These are phyloP conservation scores for Mesopsocus fuscifrons DNA, from an alignment of 2,888 invertebrate species.

Conservation along the genomic window DNA sequence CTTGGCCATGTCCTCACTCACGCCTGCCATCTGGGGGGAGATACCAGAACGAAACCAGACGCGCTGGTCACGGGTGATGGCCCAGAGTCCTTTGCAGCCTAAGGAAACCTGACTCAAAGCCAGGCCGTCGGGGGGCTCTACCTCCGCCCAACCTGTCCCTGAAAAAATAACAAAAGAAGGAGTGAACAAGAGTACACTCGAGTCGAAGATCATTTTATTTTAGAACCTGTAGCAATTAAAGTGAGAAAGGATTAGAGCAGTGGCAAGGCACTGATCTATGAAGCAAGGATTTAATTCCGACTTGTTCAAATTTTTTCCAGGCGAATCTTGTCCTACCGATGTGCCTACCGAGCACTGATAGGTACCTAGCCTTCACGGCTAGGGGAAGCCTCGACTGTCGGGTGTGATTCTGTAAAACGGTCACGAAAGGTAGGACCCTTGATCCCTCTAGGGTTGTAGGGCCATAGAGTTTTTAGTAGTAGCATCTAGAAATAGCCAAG, in stretches of 20 bases:
- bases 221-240: too few species aligned
- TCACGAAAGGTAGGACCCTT: neutral
- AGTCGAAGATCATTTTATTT: too few species aligned
- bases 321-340: too few species aligned
- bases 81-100: slow-evolving; percentile 56
- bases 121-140: slow-evolving; percentile 51
- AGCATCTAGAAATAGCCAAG: too few species aligned
- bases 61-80: slow-evolving; percentile 59
- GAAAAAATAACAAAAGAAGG: slow-evolving; percentile 13
- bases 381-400: too few species aligned
- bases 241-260: too few species aligned
- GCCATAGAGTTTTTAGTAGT: slow-evolving; percentile 2
- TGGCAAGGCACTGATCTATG: too few species aligned
- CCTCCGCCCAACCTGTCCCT: slow-evolving; percentile 63
- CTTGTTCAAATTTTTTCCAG: too few species aligned
- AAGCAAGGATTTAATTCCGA: too few species aligned
- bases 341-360: too few species aligned
- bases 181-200: slow-evolving; percentile 7
- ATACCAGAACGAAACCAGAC: slow-evolving; percentile 72
- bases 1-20: slow-evolving; percentile 54
- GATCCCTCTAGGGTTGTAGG: neutral
- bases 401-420: too few species aligned
- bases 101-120: slow-evolving; percentile 61
- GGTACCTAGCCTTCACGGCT: too few species aligned
- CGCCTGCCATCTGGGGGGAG: slow-evolving; percentile 42